These are phyloP conservation scores for Nemapogon koenigi DNA, from an alignment of 2,888 invertebrate species.

Conservation along the genomic window DNA sequence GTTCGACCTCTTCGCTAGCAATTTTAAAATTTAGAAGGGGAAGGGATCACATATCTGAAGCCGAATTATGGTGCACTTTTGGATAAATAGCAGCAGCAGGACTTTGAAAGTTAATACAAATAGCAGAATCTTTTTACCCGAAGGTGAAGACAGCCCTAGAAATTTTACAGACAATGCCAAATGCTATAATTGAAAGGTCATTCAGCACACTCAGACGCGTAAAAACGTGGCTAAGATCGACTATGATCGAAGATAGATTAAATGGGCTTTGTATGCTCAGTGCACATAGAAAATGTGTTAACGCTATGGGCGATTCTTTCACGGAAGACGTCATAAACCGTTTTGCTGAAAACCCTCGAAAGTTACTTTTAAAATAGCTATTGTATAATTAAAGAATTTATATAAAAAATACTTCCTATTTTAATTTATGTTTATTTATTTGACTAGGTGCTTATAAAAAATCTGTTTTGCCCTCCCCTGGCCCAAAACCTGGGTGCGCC, in stretches of 20 bases:
- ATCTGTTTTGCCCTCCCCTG: no score
- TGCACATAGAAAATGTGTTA: constrained; percentile 10
- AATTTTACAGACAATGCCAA: constrained; percentile 13
- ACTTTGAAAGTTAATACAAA: constrained; percentile 7
- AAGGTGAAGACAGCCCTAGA: constrained; percentile 14
- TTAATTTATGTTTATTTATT: constrained; percentile 8
- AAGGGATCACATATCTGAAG: constrained; percentile 5
- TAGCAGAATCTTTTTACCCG: constrained; percentile 10
- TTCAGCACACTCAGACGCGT: constrained; percentile 14
- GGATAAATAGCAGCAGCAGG: constrained; percentile 9
- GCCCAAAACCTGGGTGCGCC: no score
- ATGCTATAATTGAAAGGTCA: constrained; percentile 14
- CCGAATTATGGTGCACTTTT: constrained; percentile 11
- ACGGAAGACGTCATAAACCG: constrained; percentile 8
- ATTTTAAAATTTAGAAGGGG: constrained; percentile 8
- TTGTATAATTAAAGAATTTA: constrained; percentile 2
- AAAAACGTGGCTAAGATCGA: constrained; percentile 16
- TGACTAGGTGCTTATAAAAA: constrained; percentile 4
- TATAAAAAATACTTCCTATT: constrained; percentile 3
- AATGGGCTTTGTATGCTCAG: constrained; percentile 11
- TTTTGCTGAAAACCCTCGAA: constrained; percentile 8
- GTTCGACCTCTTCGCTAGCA: no score
- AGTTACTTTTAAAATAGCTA: constrained; percentile 6
- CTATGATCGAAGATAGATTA: constrained; percentile 15
- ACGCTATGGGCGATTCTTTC: constrained; percentile 13